Evolutionary conservation across 2,113 vertebrate species (phyloP).

Genomic region (Okapia johnstoni): DNA sequence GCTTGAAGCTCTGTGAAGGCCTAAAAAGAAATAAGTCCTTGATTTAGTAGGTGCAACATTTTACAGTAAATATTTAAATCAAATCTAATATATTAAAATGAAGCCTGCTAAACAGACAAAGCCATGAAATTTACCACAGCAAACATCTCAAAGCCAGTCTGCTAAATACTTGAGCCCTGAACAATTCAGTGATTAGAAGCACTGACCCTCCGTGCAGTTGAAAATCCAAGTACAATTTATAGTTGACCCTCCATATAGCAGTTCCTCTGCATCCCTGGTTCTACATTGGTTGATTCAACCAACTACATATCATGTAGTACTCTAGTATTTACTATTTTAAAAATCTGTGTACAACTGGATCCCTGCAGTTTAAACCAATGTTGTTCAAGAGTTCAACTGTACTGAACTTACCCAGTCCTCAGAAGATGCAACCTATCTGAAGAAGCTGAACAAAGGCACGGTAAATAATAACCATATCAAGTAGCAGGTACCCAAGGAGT

Average conservation of each 20-base stretch:
- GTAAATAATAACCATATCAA: conserved; percentile 41
- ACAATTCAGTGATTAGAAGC: neutral
- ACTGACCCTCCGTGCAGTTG: neutral
- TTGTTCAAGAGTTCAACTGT: neutral
- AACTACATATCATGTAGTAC: neutral
- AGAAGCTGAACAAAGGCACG: conserved; percentile 17
- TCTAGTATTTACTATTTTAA: neutral
- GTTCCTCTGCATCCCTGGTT: neutral
- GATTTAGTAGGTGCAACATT: conserved; percentile 44
- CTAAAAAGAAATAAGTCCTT: conserved; percentile 73
- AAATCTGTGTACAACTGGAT: neutral
- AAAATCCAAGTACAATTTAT: neutral
- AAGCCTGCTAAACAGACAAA: conserved; percentile 25
- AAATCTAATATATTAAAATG: conserved; percentile 4
- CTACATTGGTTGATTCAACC: neutral
- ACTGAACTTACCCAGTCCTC: neutral
- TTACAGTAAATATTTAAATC: conserved; percentile 28
- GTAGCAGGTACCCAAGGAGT: neutral
- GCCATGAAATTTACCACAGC: conserved; percentile 21
- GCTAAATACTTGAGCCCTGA: neutral
- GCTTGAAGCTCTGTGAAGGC: conserved; percentile 95
- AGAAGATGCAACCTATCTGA: conserved; percentile 1
- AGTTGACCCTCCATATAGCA: neutral
- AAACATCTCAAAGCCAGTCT: neutral
- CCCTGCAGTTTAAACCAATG: neutral